Evolutionary conservation across 1,140 invertebrate species (phyloP), one percentile per base, ranked within the genome.

Genomic region (Drosophila lini): DNA sequence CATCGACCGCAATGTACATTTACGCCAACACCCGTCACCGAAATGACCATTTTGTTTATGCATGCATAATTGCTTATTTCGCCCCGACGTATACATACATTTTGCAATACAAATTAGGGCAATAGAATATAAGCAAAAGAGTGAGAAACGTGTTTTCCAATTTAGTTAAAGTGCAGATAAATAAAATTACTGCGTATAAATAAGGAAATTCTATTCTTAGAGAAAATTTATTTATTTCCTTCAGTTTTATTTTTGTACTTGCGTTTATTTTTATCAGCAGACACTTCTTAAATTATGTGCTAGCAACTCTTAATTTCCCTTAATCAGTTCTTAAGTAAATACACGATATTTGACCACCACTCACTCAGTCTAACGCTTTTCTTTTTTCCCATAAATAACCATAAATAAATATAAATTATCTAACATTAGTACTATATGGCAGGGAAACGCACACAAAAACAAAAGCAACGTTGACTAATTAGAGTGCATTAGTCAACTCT

Each of bases 51-150:
- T 67, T 68, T 69, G 57, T 82, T 88, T 88, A 80, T 70, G 73
- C 67, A 88, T 82, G 79, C 83, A 88, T 86, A 82, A 88, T 88
- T 85, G 83, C 69, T 71, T 71, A 62, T 42, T 53, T 63, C 59
- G 52, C 44, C 48, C 48, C 40, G 44, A 19, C 44, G 47, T 48
- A 56, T 65, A 64, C 36, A 56, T 16, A 38, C 28, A 34, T 40
- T 56, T 57, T n/a, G n/a, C 11, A n/a, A 42, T 19, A 36, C n/a
- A 52, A 34, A 64, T 38, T 28, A 28, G n/a, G 31, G 28, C 36
- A n/a, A 41, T 50, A 16, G 62, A 5, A 5, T 0, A 13, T 10
- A 9, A 11, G 9, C 3, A 3, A 61, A 19, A 11, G 58, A 31
- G 16, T n/a, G 22, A 8, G 10, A 16, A 25, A 63, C 19, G 6